Conservation (phyloP, 2,797 vertebrate genomes). For the Phoebastria nigripes region DNA sequence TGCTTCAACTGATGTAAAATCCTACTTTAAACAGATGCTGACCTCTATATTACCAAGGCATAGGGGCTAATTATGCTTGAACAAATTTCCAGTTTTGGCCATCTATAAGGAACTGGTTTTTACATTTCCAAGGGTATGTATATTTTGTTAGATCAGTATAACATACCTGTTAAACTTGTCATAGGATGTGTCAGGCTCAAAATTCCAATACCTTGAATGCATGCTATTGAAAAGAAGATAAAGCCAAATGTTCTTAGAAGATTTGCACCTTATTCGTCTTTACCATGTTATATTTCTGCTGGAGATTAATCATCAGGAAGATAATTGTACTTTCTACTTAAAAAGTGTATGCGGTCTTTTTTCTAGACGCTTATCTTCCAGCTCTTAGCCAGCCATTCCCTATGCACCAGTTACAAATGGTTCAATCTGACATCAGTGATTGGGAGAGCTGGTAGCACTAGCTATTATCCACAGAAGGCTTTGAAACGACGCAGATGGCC, state of each 20-base stretch:
- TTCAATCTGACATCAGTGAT: slow-evolving; percentile 25
- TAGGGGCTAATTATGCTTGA: slow-evolving; percentile 34
- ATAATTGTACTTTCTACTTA: neutral
- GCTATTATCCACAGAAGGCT: neutral
- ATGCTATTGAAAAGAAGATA: neutral
- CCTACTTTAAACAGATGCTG: slow-evolving; percentile 58
- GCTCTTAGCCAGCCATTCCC: neutral
- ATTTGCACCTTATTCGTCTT: neutral
- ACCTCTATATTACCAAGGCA: slow-evolving; percentile 39
- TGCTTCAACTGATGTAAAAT: slow-evolving; percentile 53
- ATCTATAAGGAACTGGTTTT: neutral
- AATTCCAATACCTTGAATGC: neutral
- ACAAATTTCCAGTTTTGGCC: neutral
- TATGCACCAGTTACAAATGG: neutral
- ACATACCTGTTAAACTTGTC: neutral
- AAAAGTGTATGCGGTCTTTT: neutral
- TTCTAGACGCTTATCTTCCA: neutral
- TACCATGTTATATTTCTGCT: neutral
- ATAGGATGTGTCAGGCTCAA: neutral
- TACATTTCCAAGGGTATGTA: neutral
- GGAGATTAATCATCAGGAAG: neutral
- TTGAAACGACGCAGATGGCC: slow-evolving; percentile 9
- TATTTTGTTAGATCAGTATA: neutral
- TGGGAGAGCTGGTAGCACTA: neutral
- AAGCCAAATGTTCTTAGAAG: neutral